Evolutionary conservation across 2,888 invertebrate species (phyloP), one percentile per base, ranked within the genome.

Genomic region (Heterodera filipjevi): DNA sequence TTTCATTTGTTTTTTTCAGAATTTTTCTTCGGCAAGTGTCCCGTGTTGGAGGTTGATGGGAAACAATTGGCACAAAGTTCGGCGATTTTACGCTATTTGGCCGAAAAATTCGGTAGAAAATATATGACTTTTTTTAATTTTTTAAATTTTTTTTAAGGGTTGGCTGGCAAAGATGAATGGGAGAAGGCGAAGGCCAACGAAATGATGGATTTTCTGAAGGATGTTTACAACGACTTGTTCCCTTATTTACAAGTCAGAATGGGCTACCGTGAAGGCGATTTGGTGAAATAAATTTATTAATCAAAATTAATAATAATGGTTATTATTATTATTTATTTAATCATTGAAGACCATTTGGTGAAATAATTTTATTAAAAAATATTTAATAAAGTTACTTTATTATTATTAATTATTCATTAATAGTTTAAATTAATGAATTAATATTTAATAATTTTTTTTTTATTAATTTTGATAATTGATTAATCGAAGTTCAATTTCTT

Each of bases 21-120:
- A n/a, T 64, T 73, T 53, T 77, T 77, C 53, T 80, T 49, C 66
- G 78, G 77, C 1, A 72, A 75, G 44, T 19, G 73, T 35, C 80
- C 80, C 1, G 53, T 75, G 19, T 66, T 80, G n/a, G 75, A 77
- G 22, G 80, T 78, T n/a, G 80, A 80, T 33, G 78, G 80, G 27
- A 72, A 77, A 39, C 53, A 59, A 44, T 66, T 80, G 8, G 49
- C 27, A 1, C 80, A 80, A 68, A 72, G 64, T 19, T 27, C 46
- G 64, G 70, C 78, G 59, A 80, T 80, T 30, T 49, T 74, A 14
- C 39, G 78, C 22, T 80, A 64, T 53, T 39, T 80, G 1, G 75
- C 74, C 32, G 64, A 71, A 19, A 77, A 80, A 44, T 80, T 80
- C 44, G 80, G 75, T 75, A 19, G 49, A 46, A 12, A 14, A n/a